These are phyloP conservation scores for Medauroidea extradentata DNA, from an alignment of 1,140 invertebrate species.

Conservation along the genomic window DNA sequence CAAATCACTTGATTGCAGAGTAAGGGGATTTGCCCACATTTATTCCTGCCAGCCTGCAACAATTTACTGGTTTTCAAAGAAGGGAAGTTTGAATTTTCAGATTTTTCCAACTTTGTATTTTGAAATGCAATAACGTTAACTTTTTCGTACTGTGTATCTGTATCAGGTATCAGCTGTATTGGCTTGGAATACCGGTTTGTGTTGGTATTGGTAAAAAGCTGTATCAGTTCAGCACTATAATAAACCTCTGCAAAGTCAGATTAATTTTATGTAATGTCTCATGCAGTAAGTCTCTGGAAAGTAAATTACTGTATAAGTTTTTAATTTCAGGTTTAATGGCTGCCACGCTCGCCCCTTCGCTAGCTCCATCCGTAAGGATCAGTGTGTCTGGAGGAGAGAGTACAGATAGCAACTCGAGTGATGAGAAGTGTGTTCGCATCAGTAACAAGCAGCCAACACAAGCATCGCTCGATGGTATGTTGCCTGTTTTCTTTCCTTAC, in stretches of 20 bases:
- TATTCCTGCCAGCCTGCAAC: too few species aligned
- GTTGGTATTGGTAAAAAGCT: too few species aligned
- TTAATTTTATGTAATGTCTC: not conserved
- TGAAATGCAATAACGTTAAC: too few species aligned
- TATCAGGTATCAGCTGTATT: too few species aligned
- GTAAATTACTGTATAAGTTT: not conserved
- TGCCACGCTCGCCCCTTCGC: conserved; percentile 5
- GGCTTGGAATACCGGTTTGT: not conserved
- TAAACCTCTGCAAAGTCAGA: not conserved
- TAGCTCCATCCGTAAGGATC: conserved; percentile 42
- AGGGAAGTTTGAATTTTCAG: too few species aligned
- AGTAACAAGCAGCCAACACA: conserved; percentile 13
- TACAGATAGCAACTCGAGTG: conserved; percentile 34
- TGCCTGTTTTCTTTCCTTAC: not conserved
- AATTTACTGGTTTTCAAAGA: too few species aligned
- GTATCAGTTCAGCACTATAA: too few species aligned
- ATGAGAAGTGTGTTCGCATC: conserved; percentile 33
- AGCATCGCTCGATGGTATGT: conserved; percentile 1
- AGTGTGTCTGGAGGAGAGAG: conserved; percentile 43
- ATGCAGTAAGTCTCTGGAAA: not conserved
- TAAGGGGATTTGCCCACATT: too few species aligned
- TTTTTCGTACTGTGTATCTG: too few species aligned
- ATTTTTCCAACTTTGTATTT: too few species aligned
- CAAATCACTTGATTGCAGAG: too few species aligned
- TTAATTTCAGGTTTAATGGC: conserved; percentile 16